Base-by-base conservation (phyloP, 1,140 invertebrate genomes). In the Procambarus clarkii region DNA sequence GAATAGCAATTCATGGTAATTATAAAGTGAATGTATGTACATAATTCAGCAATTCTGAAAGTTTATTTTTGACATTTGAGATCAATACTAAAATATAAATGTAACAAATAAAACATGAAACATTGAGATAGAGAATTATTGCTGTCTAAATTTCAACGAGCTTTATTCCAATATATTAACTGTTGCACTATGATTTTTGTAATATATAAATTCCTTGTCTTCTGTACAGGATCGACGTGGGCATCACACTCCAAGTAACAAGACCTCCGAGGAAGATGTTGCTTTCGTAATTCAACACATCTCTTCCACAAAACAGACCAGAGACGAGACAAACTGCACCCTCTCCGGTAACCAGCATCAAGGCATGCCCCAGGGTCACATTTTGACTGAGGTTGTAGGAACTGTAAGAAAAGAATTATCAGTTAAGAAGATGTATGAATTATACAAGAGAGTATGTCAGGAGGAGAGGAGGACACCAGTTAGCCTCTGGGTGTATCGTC, bases 401-500 rank as follows among this genome's bases (percentile, higher is more conserved):
- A 71, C 83, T 64, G n/a, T 13, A n/a, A 74, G 80, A 24, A 86
- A 80, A 58, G 89, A 86, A 34, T 24, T 80, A 45, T 85, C 89
- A 9, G 77, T 86, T 18, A 91, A 91, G 74, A 91, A 71, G 58
- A 79, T 85, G 82, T 85, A 91, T 86, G 82, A 85, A 13, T 24
- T 85, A 58, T 91, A 91, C 44, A 78, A 86, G 44, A 76, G 54
- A 69, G 24, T 54, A 45, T 91, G 89, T 85, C 74, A 91, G 58
- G 81, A 64, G 45, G 76, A 85, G 76, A 58, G 82, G 7, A 91
- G 60, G 79, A 24, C 76, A 46, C 81, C 89, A 34, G 82, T 91
- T 9, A 91, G 89, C 45, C 89, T 91, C 46, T 91, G 89, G 89
- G 89, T 91, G 13, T 91, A 91, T 69, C 82, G 89, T 7, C 89